Base-by-base conservation (phyloP, 2,797 vertebrate genomes). In the Limnodromus scolopaceus region DNA sequence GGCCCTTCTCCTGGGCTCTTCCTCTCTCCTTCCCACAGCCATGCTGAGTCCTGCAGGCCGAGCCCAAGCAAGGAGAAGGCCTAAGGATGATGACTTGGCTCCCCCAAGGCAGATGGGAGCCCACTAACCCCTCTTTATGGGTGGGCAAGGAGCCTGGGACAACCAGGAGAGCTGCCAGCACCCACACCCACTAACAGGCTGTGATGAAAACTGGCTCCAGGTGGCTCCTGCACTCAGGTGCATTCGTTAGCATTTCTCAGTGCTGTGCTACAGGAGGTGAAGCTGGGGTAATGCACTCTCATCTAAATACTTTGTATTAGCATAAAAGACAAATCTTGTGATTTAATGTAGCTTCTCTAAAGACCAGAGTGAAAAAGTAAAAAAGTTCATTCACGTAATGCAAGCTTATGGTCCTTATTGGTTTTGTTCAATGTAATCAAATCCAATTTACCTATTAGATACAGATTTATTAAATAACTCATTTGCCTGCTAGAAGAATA, bases 101-200 rank as follows among this genome's bases (percentile, higher is more conserved):
- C 4, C 5, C 10, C 11, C 1, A 3, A 20, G 8, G 2, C 30
- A 0, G 1, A 0, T 0, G 0, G 0, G 7, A 24, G 0, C 3
- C 8, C 3, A 0, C 24, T 25, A 13, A 25, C 13, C 13, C 13
- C n/a, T 23, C 36, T 34, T 68, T 32, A 49, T 8, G 4, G n/a
- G 25, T 41, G 23, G 43, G 36, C 49, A 28, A 74, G 55, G 32
- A 84, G 32, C 34, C 38, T 2, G 0, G 22, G 22, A 28, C 34
- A 61, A 13, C 3, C 32, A 43, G 30, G 15, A 36, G 6, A 34
- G 9, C 18, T 4, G 9, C 27, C 55, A 27, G 64, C 49, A n/a
- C 4, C 28, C 17, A n/a, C 46, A 38, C 10, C 45, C 20, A 8
- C 6, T 22, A 41, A 4, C 17, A 19, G 57, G 17, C 54, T 60